Evolutionary conservation across 2,797 vertebrate species (phyloP), one percentile per base, ranked within the genome.

Genomic region (Discoglossus pictus): DNA sequence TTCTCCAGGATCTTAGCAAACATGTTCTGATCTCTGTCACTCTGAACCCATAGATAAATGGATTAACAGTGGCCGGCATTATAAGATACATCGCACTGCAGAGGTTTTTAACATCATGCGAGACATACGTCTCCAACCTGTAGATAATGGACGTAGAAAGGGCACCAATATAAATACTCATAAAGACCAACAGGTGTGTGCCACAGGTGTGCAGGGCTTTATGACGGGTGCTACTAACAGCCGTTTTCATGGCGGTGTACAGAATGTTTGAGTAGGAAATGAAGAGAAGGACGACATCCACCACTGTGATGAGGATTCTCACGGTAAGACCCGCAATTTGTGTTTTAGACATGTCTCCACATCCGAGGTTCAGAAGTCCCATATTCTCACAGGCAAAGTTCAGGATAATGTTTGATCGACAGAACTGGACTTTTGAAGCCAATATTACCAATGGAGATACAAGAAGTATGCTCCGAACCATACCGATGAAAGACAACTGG

Each of bases 311-410:
- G 23, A 75, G 20, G 61, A 55, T 15, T 1, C 35, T 66, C 2
- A 74, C 0, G 0, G 44, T 4, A 7, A 78, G 61, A 0, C 76
- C 76, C 10, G 72, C 68, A 0, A 51, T 48, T 73, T 75, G 78
- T 13, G 78, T 71, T 13, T 64, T 40, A 2, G 78, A 73, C 21
- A 72, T 56, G 9, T 79, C 63, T 2, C 58, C 72, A 0, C 76
- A 77, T 31, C 74, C 76, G 25, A 81, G 64, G 36, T 64, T 79
- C 74, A 74, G 73, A 15, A 77, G 59, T 12, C 65, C 77, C 68
- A 78, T 76, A 56, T 77, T 76, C 51, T 83, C 75, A 31, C 78
- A 77, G 8, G 74, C 77, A 55, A 85, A 83, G 50, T 76, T 75
- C 11, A 12, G 21, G 63, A 80, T 75, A 23, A 76, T 0, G 0